Percentiles rank a stretch among this genome's conserved stretches.
Conservation (phyloP, 2,113 vertebrate species). For the Rhagologus leucostigma region DNA sequence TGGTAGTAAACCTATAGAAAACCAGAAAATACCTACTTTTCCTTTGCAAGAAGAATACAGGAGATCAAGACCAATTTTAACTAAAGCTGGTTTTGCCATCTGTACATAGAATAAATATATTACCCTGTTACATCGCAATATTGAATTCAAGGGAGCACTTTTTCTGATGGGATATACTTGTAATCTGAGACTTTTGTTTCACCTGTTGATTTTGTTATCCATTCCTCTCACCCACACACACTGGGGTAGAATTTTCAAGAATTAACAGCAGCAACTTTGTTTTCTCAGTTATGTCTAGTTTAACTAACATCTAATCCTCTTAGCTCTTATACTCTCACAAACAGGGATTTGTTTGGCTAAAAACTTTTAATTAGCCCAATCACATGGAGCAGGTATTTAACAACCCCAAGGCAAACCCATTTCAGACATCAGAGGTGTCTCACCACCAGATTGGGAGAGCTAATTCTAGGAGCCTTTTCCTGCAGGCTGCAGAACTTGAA, state of each 20-base stretch:
- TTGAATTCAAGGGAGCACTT: background rate
- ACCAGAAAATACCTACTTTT: background rate
- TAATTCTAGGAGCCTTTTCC: constrained; percentile 2
- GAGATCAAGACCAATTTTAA: background rate
- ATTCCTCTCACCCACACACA: background rate
- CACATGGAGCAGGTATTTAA: constrained; percentile 65
- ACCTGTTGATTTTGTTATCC: background rate
- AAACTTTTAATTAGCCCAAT: constrained; percentile 60
- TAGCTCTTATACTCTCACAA: constrained; percentile 69
- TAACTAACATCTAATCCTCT: constrained; percentile 75
- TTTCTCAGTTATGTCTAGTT: constrained; percentile 53
- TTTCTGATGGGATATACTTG: background rate
- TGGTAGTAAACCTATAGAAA: background rate
- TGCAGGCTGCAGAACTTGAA: constrained; percentile 22
- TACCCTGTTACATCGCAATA: background rate
- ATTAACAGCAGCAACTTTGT: constrained; percentile 60
- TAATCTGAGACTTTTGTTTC: constrained; percentile 9
- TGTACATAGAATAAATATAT: background rate
- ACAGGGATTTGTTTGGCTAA: constrained; percentile 67
- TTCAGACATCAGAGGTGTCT: constrained; percentile 37
- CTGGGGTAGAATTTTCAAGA: constrained; percentile 35
- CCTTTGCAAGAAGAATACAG: background rate
- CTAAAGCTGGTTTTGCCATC: background rate
- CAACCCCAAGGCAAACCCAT: constrained; percentile 28
- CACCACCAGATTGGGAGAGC: background rate